Base-by-base conservation (phyloP, 2,888 invertebrate genomes). In the Philhelius pedissequus region DNA sequence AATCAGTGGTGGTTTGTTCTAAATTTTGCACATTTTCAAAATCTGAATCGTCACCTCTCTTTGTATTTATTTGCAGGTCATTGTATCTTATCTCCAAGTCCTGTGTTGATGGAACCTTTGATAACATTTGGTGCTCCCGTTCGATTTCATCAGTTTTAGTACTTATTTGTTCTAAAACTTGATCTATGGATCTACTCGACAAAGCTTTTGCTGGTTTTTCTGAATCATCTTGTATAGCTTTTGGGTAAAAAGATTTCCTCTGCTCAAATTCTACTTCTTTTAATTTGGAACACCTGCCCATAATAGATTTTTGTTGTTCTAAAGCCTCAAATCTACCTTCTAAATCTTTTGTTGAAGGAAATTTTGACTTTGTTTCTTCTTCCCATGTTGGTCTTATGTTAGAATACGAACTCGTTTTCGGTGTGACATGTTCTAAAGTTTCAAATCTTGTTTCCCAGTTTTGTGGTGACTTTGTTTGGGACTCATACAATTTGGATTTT, bases 51-150 rank as follows among this genome's bases (percentile, higher is more conserved):
- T 45, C 48, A 73, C 48, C 52, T 35, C 32, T 25, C 45, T 88
- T 88, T 58, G 87, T 89, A 73, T 90, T 86, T 69, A 90, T 89
- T 73, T 91, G 90, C 58, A 89, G 89, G 69, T 90, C 25, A 4
- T 66, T 8, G 7, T 32, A 78, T 25, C 73, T 32, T n/a, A 58
- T 71, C 18, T 78, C 73, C n/a, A 73, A 43, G 25, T 66, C 64
- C 7, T 78, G 73, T 18, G 73, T 58, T 43, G 73, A 60, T 9
- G 66, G 73, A 20, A 74, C 25, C 22, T 74, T 64, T n/a, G 64
- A 66, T 11, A 9, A 0, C 3, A 7, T 64, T 64, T 32, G 9
- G 11, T 74, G 45, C 45, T 74, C 66, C 5, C 20, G 15, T 13
- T 48, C 30, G 4, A 18, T 54, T 32, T 25, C 13, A 2, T 45